Base-by-base conservation (phyloP, 2,888 invertebrate genomes). In the Ectemnius lituratus region DNA sequence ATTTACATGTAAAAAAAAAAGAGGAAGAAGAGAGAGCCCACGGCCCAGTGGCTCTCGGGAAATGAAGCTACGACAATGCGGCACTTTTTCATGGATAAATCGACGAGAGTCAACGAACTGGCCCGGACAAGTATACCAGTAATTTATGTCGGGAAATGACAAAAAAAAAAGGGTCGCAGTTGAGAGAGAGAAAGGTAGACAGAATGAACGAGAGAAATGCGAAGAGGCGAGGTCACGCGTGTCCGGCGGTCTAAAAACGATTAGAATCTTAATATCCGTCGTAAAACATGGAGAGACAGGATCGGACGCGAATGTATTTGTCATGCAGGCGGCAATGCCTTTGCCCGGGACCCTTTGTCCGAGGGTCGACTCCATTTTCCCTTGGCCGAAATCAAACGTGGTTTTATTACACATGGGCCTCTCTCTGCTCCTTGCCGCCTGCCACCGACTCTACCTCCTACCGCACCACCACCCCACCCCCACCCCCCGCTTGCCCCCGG, bases 1-100 rank as follows among this genome's bases (percentile, higher is more conserved):
- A 86, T 87, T 87, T 87, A 84, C 87, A 87, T 86, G 79, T 81
- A 84, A 86, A 83, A 73, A 81, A 84, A 85, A 81, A 75, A 72
- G 16, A 0, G 2, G 16, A 4, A 5, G 4, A 47, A 5, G 6
- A n/a, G 52, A 52, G 16, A 16, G 52, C 14, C 37, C 37, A 81
- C 76, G 81, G 83, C 81, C 82, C 83, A 73, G 67, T 69, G 81
- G 82, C 77, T 77, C 81, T 82, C 81, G 82, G 83, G 82, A 77
- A 80, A 76, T 79, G 75, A 71, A 81, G 75, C 81, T 73, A 79
- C 82, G 83, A 83, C 82, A 82, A 83, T 82, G 79, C 82, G 80
- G 63, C 71, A 67, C 67, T 76, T 76, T 76, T 82, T 82, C 81
- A 80, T 82, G 77, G 79, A 79, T 82, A 82, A 82, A 82, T 82